Percentiles rank a stretch among this genome's conserved stretches.
These are phyloP conservation scores for Tinea semifulvella DNA, from an alignment of 2,888 invertebrate species.

Conservation along the genomic window DNA sequence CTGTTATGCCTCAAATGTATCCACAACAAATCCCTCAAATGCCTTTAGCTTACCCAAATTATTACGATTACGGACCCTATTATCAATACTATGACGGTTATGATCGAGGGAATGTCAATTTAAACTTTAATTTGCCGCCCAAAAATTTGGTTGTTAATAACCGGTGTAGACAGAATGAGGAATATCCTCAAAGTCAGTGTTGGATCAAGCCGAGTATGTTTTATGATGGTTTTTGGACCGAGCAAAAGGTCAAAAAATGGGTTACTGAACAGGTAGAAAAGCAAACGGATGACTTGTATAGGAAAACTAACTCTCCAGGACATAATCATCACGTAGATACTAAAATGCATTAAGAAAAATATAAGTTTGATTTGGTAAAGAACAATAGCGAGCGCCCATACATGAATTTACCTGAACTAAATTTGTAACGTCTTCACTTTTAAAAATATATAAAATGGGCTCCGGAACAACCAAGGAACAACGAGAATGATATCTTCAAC, in stretches of 20 bases:
- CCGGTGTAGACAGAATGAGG: conserved; percentile 32
- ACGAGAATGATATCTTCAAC: too few species aligned
- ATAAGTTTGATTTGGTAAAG: too few species aligned
- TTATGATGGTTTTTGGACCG: conserved; percentile 63
- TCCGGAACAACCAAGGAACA: too few species aligned
- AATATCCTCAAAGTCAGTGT: conserved; percentile 35
- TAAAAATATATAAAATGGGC: too few species aligned
- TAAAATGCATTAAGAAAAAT: too few species aligned
- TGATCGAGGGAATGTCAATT: conserved; percentile 45
- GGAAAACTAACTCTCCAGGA: background rate
- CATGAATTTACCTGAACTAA: too few species aligned
- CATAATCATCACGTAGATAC: background rate
- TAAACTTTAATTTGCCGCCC: conserved; percentile 53
- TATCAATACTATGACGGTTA: conserved; percentile 55
- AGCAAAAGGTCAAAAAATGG: conserved; percentile 63
- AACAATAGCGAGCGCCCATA: too few species aligned
- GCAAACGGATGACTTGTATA: conserved; percentile 35
- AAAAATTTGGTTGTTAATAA: conserved; percentile 49
- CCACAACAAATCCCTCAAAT: conserved; percentile 26
- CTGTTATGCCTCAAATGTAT: conserved; percentile 42
- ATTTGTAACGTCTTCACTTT: too few species aligned
- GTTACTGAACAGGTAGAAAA: conserved; percentile 61
- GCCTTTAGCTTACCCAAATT: conserved; percentile 38
- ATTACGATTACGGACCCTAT: conserved; percentile 51
- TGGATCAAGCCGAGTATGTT: conserved; percentile 63